Evolutionary conservation across 2,888 invertebrate genomes (phyloP), one percentile per base, ranked within the genome.

Genomic region (Operophtera brumata): DNA sequence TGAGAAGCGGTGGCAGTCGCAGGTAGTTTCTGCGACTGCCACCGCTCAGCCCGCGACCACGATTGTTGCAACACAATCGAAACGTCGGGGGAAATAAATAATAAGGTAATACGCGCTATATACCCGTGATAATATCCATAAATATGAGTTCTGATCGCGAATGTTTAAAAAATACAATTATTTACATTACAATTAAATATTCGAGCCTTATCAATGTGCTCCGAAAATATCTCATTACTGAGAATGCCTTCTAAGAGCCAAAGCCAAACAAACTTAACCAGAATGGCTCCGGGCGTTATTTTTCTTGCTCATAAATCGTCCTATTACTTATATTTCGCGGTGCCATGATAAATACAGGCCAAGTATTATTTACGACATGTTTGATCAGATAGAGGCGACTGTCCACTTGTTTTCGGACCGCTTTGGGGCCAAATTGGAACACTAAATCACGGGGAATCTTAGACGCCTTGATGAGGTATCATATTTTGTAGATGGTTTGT

Each of bases 341-440:
- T 69, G 71, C 73, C 69, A 71, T 85, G 89, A 88, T 89, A 88
- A 87, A 87, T 82, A 86, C 80, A 75, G 82, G 76, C 78, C 81
- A 66, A 78, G 80, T 72, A 79, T 86, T 84, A 89, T 89, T 88
- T 88, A 89, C 80, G 80, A 77, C 78, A 67, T 77, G 72, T 84
- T 80, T 80, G 88, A 89, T 89, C 86, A 80, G 88, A 89, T 89
- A 87, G 37, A 46, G 68, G 62, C 58, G 50, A 64, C 60, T 89
- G 89, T 89, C 89, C 88, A 86, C 84, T 73, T 63, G 62, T 57
- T 55, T 48, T 53, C 40, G 51, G 64, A 65, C 63, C 62, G 65
- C 73, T 70, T 71, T 47, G 73, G 82, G 83, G 78, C 77, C 73
- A 77, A 84, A 88, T 86, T 82, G 84, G 73, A 57, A 67, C 70